Conservation (phyloP, 2,797 vertebrate genomes). For the Enteromius unitaeniatus region DNA sequence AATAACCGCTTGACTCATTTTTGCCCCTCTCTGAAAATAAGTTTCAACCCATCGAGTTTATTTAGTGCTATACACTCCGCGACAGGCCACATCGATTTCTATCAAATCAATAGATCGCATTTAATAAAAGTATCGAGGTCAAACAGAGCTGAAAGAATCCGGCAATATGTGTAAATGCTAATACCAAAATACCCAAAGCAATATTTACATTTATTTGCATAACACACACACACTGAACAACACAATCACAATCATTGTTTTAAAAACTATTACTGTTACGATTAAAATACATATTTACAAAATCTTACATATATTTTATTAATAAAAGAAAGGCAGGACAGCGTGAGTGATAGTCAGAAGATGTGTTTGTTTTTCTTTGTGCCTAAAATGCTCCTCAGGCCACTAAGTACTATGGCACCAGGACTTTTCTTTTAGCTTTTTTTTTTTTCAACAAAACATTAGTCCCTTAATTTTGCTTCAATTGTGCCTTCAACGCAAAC, state of each 20-base stretch:
- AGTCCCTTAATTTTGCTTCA: neutral
- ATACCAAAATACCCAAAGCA: constrained; percentile 17
- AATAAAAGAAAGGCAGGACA: neutral
- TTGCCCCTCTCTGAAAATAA: constrained; percentile 48
- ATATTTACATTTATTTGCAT: constrained; percentile 25
- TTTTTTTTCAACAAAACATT: constrained; percentile 12
- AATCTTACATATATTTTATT: neutral
- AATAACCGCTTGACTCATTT: constrained; percentile 36
- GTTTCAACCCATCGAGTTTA: constrained; percentile 54
- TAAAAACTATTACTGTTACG: neutral
- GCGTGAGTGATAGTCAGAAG: constrained; percentile 4
- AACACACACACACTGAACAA: constrained; percentile 10
- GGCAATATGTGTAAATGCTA: neutral
- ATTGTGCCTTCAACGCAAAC: neutral
- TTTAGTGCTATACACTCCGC: constrained; percentile 65
- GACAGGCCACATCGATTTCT: constrained; percentile 73
- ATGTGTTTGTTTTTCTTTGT: constrained; percentile 46
- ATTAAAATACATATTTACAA: neutral
- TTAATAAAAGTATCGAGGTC: constrained; percentile 85
- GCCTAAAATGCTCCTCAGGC: constrained; percentile 31
- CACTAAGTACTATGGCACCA: constrained; percentile 6
- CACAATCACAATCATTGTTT: constrained; percentile 5
- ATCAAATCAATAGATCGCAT: constrained; percentile 85
- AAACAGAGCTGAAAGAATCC: constrained; percentile 72
- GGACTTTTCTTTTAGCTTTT: constrained; percentile 11